Base-by-base conservation (phyloP, 2,113 vertebrate genomes). In the Diadophis punctatus region DNA sequence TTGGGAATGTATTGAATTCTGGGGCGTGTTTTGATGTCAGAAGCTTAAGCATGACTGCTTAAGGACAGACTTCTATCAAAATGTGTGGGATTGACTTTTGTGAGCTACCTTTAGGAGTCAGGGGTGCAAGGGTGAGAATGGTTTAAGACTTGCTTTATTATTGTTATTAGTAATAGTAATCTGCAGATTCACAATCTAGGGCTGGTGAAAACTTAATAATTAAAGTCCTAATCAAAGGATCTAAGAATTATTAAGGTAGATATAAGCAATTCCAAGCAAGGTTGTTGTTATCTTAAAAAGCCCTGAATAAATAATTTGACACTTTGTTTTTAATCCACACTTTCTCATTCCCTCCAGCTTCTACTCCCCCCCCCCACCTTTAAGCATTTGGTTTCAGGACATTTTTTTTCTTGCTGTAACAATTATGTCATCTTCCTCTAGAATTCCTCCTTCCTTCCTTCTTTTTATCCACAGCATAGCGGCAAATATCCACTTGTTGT, bases 1-100 rank as follows among this genome's bases (percentile, higher is more conserved):
- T 51, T 3, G 55, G 25, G 93, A 51, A 39, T 16, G 4, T 0
- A 74, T 25, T 89, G 2, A 4, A 22, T 55, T 85, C 0, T 0
- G 9, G 86, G 89, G 85, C 58, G 87, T 0, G 60, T 0, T n/a
- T 89, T 63, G 52, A 86, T 3, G 74, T 1, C 46, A 18, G 85
- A 51, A 34, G 30, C 25, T 53, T 92, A 43, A 55, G 58, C 58
- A 30, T 25, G 18, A 51, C 68, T 88, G 39, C 48, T 92, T 91
- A 60, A 58, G 46, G 39, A 20, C 4, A 46, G 30, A 60, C 23
- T 60, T 25, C 43, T 18, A 30, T 60, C 88, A 20, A 55, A 60
- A 58, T 86, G 8, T 48, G 51, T 53, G 18, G 27, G 51, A 48
- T 30, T 48, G 60, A 80, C 80, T 92, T 92, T 30, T 23, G 12